A percentile compares a stretch with the other conserved stretches of the same genome.
Conservation (phyloP, 2,888 invertebrate species). For the Hemicrepidius hirtus region DNA sequence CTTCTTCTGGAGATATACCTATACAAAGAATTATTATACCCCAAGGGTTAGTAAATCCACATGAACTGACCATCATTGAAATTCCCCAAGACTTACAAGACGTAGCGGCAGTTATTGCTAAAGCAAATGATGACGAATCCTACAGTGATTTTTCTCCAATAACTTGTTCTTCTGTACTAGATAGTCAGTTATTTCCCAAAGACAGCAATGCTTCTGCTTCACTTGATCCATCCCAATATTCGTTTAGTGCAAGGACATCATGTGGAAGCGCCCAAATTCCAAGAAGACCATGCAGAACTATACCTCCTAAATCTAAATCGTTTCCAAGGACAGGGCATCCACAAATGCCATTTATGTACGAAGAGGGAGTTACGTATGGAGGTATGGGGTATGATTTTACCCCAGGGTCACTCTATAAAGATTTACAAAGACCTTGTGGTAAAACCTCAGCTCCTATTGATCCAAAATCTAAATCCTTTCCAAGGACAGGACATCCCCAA, state of each 20-base stretch:
- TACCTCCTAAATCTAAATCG: background rate
- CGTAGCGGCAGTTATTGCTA: slow-evolving; percentile 37
- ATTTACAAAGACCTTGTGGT: background rate
- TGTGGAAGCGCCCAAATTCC: too few species aligned
- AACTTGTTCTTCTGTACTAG: background rate
- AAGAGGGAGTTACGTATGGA: background rate
- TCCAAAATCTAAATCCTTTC: background rate
- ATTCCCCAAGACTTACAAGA: slow-evolving; percentile 24
- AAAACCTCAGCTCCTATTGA: background rate
- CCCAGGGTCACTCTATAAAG: too few species aligned
- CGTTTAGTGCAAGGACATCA: background rate
- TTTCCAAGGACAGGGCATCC: background rate
- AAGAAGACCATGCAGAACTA: too few species aligned
- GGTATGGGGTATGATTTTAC: background rate
- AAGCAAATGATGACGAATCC: background rate
- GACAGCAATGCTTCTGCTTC: background rate
- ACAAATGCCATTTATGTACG: background rate
- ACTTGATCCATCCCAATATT: background rate
- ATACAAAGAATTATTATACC: slow-evolving; percentile 35
- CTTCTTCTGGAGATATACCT: too few species aligned
- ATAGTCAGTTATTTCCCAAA: background rate
- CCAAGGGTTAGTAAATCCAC: slow-evolving; percentile 17
- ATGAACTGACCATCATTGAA: slow-evolving; percentile 27
- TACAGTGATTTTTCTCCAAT: background rate
- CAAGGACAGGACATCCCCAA: background rate